Base-by-base conservation (phyloP, 2,113 vertebrate species). In the Propithecus coquereli region DNA sequence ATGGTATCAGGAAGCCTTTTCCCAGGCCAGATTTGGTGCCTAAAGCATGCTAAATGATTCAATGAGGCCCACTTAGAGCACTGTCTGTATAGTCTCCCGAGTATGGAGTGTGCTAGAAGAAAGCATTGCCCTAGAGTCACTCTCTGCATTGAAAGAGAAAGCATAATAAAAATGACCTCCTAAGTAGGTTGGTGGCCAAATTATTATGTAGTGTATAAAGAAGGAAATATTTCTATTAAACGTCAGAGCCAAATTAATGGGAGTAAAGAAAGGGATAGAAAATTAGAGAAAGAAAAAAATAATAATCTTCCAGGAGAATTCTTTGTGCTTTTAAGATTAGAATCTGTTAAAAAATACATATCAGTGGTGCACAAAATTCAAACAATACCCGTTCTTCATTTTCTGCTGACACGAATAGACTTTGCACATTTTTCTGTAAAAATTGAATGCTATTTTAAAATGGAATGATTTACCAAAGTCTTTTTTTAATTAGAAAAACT, bases 141-240 rank as follows among this genome's bases (percentile, higher is more conserved):
- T 86, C 0, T 90, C 93, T 94, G 40, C 37, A 79, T 14, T 95
- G 12, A 96, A 92, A 96, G 79, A 83, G 54, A 90, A 93, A 50
- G 18, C 50, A 23, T 43, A 86, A 88, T 59, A 97, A 50, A 90
- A 90, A 85, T 20, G 59, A 96, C 10, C 34, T 66, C 87, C 37
- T 86, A 94, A 95, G 90, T 92, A 66, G 73, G 71, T 80, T 91
- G 63, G 32, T 91, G 80, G 40, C 92, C 25, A 95, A 97, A n/a
- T 90, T 94, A 45, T 91, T 96, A 93, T 14, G 40, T 71, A 79
- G 23, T 70, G 16, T 92, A 52, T 57, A 6, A 68, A 50, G 59
- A 93, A 63, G 40, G 25, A 84, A 94, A 74, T 32, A 34, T 82
- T 76, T 30, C 18, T 83, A 92, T 84, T 70, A 22, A 52, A 40